Conservation (phyloP, 2,888 invertebrate species). For the Mallateleia sp. region DNA sequence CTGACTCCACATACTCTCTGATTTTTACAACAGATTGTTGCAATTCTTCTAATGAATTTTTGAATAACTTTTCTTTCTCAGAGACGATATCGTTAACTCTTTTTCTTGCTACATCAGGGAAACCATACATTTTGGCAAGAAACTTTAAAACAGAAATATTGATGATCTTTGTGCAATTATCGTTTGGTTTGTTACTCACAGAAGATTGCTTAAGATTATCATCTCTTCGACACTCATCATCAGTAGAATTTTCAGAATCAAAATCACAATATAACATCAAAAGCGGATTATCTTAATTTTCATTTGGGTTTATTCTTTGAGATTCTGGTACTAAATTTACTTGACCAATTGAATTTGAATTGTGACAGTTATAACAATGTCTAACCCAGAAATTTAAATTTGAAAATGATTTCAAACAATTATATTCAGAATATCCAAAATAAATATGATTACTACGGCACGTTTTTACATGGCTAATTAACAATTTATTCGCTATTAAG, state of each 20-base stretch:
- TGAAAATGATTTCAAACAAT: not conserved
- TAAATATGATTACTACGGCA: not conserved
- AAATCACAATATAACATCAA: too few species aligned
- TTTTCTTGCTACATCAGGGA: not conserved
- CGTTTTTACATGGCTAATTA: not conserved
- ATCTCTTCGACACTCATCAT: too few species aligned
- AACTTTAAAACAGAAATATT: constrained; percentile 4
- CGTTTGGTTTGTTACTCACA: too few species aligned
- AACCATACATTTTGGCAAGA: constrained; percentile 13
- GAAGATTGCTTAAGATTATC: too few species aligned
- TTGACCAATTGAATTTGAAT: not conserved
- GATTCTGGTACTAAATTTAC: not conserved
- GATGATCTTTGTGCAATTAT: not conserved
- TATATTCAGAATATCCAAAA: not conserved
- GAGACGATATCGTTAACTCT: not conserved
- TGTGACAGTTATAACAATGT: constrained; percentile 9
- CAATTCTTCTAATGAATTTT: not conserved
- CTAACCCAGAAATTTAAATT: not conserved
- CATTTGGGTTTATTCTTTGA: too few species aligned
- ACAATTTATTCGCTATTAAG: not conserved
- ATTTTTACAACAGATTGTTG: too few species aligned
- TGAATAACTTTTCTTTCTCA: not conserved
- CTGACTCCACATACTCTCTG: not conserved
- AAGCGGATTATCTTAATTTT: too few species aligned
- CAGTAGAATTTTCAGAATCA: not conserved